Evolutionary conservation across 2,113 vertebrate genomes (phyloP), one percentile per base, ranked within the genome.

Genomic region (Puntigrus tetrazona): DNA sequence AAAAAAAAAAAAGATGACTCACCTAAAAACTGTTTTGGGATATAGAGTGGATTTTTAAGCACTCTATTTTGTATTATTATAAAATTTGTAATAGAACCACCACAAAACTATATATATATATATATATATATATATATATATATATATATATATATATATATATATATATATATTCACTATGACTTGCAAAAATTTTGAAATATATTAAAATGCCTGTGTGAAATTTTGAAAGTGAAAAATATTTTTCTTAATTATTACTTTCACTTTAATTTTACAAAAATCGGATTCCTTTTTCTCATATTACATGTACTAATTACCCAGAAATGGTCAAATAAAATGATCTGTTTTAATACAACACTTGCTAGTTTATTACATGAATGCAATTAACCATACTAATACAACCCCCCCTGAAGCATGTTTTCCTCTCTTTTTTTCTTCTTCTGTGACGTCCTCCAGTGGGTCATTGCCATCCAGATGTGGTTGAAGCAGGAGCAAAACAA

Each of bases 401-500:
- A n/a, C n/a, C n/a, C n/a, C n/a, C n/a, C n/a, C n/a, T n/a, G n/a
- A n/a, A n/a, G n/a, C n/a, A n/a, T n/a, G n/a, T n/a, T 50, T 45
- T 3, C 14, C 31, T 65, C 7, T 50, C 20, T 18, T 50, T 52
- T 52, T 4, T 50, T 55, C 2, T 78, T 3, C 8, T 63, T 41
- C 7, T 57, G 14, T 78, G 16, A 38, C 70, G 45, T 70, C 70
- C 22, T 82, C 2, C 65, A 99, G 98, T 96, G 92, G 98, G 98
- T 74, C 98, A 99, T 91, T 95, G 96, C 75, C 98, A 99, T 86
- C 98, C 97, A 0, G 94, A 96, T 3, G 97, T 99, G 69, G 95
- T 95, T 89, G 92, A 92, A 82, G 97, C 97, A 22, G 96, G 97
- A 63, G 89, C 92, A 20, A 93, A 93, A 82, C 98, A 99, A 94